Percentiles rank a stretch among this genome's conserved stretches.
Conservation (phyloP, 2,888 invertebrate genomes). For the Linhomoeus sp. region DNA sequence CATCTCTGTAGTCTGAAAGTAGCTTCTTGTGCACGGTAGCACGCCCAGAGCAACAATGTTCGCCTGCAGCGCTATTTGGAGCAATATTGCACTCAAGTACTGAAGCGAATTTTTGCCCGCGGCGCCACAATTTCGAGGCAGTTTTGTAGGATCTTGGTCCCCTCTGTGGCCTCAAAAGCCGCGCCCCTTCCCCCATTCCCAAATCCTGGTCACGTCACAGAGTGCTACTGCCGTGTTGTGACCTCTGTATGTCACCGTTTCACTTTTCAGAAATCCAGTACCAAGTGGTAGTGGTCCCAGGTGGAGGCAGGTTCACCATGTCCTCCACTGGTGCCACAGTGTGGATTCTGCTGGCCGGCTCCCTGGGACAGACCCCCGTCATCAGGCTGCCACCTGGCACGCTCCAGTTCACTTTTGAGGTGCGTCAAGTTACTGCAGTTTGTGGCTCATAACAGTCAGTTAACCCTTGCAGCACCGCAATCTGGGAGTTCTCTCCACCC, state of each 20-base stretch:
- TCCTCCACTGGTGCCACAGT: slow-evolving; percentile 67
- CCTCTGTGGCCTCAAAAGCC: no score
- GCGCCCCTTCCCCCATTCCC: no score
- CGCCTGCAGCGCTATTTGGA: no score
- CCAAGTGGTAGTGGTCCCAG: slow-evolving; percentile 74
- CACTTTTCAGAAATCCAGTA: slow-evolving; percentile 57
- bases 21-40: no score
- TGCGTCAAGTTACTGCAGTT: slow-evolving; percentile 25
- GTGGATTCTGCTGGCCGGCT: slow-evolving; percentile 82
- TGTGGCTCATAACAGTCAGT: not conserved
- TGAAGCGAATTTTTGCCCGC: no score
- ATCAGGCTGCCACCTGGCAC: slow-evolving; percentile 67
- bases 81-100: no score
- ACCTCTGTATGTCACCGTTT: no score
- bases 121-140: no score
- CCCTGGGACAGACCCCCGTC: slow-evolving; percentile 66
- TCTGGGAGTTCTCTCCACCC: slow-evolving; percentile 74
- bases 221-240: not conserved
- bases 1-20: no score
- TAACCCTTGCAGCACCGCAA: slow-evolving; percentile 71
- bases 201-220: not conserved
- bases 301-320: slow-evolving; percentile 41
- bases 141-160: no score
- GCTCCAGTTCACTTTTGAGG: slow-evolving; percentile 76
- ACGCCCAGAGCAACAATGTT: no score